Evolutionary conservation across 2,797 vertebrate genomes (phyloP).

Genomic region (Sardinella longiceps): DNA sequence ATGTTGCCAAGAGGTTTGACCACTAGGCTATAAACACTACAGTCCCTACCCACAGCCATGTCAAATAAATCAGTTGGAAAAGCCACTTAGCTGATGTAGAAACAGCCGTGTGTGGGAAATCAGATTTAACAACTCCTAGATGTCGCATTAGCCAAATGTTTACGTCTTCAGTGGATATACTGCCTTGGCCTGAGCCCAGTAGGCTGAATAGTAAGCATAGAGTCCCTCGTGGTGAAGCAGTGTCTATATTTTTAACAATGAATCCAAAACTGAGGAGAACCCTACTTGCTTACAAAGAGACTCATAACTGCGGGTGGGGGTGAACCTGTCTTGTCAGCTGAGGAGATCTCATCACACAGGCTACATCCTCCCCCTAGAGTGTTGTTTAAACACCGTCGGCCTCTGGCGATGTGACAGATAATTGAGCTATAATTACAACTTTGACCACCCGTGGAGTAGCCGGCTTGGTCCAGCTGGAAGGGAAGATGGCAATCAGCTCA

Average conservation of each 20-base stretch:
- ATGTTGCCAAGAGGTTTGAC: neutral
- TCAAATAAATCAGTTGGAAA: neutral
- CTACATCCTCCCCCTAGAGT: neutral
- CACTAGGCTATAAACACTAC: neutral
- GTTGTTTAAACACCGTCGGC: neutral
- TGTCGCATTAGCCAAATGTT: neutral
- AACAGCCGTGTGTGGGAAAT: neutral
- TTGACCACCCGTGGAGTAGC: constrained; percentile 10
- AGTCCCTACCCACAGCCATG: neutral
- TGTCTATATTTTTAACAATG: neutral
- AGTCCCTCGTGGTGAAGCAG: neutral
- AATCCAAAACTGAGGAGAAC: neutral
- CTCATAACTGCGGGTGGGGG: neutral
- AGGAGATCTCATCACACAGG: neutral
- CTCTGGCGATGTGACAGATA: constrained; percentile 10
- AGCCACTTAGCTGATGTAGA: neutral
- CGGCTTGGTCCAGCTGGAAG: neutral
- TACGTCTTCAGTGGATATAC: neutral
- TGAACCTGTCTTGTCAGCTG: neutral
- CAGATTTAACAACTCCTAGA: neutral
- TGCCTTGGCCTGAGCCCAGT: neutral
- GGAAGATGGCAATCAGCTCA: constrained; percentile 29
- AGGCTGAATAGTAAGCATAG: neutral
- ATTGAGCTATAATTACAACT: constrained; percentile 22
- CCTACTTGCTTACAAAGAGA: neutral